phyloP scores from a whole-genome alignment of 2,113 vertebrate species.

The Pseudopipra pipra region DNA sequence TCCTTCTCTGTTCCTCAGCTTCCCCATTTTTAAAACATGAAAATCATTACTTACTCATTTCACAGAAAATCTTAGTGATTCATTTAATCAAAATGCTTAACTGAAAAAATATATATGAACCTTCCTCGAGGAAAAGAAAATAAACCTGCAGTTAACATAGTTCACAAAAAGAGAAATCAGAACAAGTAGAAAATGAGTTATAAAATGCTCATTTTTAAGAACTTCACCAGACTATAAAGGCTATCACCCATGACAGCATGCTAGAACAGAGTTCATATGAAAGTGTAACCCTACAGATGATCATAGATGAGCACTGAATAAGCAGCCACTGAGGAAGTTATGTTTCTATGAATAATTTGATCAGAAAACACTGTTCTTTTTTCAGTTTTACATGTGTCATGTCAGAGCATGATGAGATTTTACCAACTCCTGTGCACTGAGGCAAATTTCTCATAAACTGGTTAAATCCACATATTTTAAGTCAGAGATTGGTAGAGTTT shows the following conservation, averaged over 20 bases:
- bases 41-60: neutral
- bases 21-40: neutral
- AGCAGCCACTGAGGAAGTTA: neutral
- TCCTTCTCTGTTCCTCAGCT: neutral
- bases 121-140: neutral
- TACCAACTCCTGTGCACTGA: neutral
- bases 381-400: neutral
- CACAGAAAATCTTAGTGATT: neutral
- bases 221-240: neutral
- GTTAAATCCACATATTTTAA: neutral
- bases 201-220: neutral
- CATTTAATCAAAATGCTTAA: neutral
- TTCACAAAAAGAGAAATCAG: neutral
- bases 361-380: neutral
- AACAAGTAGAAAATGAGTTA: neutral
- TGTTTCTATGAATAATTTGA: neutral
- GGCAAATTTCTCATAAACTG: neutral
- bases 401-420: neutral
- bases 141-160: neutral
- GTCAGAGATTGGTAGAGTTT: neutral
- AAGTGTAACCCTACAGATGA: neutral
- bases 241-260: neutral
- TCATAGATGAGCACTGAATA: neutral
- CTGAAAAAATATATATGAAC: neutral
- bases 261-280: neutral